Conservation (phyloP, 2,888 invertebrate genomes). For the Noctuana brunneofusca region DNA sequence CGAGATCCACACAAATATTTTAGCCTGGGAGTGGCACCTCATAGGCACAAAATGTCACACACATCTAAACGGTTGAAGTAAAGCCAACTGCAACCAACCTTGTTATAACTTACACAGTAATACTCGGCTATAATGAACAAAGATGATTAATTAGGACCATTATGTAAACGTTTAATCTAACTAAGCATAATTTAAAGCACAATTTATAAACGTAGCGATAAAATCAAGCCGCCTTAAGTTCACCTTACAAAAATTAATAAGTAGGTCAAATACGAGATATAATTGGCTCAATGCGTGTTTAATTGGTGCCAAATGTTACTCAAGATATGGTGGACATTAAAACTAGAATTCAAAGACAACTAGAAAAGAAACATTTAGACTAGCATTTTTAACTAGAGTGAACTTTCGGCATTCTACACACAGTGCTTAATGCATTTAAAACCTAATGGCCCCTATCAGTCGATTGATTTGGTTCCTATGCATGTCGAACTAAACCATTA, state of each 20-base stretch:
- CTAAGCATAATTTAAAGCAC: constrained; percentile 3
- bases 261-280: background rate
- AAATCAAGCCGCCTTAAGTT: background rate
- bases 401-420: background rate
- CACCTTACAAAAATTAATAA: background rate
- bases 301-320: background rate
- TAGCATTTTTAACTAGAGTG: too few relatives aligned
- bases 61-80: constrained; percentile 27
- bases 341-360: too few relatives aligned
- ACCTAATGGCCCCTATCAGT: constrained; percentile 8
- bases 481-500: background rate
- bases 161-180: constrained; percentile 16
- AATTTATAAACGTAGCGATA: background rate
- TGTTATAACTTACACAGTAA: constrained; percentile 14
- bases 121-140: constrained; percentile 23
- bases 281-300: background rate
- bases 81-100: constrained; percentile 21
- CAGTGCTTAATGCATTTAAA: background rate
- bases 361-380: background rate
- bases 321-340: too few relatives aligned
- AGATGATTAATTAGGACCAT: constrained; percentile 24
- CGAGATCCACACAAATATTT: constrained; percentile 61
- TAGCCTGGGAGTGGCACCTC: constrained; percentile 66
- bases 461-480: constrained; percentile 4
- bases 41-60: constrained; percentile 54